phyloP scores from a whole-genome alignment of 2,797 vertebrate species.

The Pseudocheirus occidentalis region DNA sequence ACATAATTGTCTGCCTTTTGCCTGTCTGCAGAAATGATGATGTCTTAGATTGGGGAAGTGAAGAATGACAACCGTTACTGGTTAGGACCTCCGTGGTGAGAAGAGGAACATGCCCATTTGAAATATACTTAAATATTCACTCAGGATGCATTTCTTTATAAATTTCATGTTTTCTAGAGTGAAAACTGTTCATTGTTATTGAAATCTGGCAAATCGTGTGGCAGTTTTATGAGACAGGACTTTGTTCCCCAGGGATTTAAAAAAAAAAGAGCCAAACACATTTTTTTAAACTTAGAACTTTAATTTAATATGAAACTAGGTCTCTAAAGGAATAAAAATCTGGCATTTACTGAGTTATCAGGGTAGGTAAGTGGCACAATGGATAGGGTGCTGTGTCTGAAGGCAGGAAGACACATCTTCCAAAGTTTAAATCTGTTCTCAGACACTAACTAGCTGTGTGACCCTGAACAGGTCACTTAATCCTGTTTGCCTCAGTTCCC shows the following conservation, averaged over 20 bases:
- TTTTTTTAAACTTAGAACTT: not conserved
- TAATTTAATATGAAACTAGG: not conserved
- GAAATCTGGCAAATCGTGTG: not conserved
- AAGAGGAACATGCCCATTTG: not conserved
- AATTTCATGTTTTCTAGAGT: not conserved
- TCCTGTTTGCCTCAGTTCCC: not conserved
- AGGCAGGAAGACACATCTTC: not conserved
- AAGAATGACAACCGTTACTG: not conserved
- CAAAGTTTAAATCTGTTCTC: not conserved
- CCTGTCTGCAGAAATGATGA: not conserved
- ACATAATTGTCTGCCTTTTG: not conserved
- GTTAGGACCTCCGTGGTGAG: not conserved
- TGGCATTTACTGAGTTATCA: not conserved
- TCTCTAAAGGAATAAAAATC: not conserved
- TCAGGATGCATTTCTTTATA: not conserved
- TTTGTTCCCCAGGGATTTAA: not conserved
- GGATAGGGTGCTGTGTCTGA: not conserved
- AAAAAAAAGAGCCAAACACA: not conserved
- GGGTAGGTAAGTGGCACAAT: not conserved
- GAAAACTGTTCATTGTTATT: not conserved
- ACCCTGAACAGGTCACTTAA: not conserved
- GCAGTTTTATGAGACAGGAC: not conserved
- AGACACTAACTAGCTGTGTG: not conserved
- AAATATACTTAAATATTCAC: constrained; percentile 1
- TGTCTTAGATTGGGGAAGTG: constrained; percentile 1